phyloP scores from a whole-genome alignment of 2,797 vertebrate species.

The Helicolenus hilgendorfi region DNA sequence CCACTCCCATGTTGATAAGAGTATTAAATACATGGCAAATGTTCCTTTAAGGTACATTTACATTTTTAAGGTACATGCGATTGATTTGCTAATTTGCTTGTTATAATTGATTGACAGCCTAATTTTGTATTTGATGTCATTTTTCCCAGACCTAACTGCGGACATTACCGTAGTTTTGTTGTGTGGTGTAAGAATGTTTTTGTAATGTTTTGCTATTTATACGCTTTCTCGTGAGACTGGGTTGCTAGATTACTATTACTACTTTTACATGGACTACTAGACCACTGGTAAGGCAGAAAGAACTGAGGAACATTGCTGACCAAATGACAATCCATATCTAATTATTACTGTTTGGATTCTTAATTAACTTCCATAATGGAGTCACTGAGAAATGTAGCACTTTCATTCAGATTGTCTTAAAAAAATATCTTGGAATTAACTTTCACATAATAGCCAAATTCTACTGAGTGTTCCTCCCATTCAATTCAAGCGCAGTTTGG shows the following conservation, averaged over 20 bases:
- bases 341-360: conserved; percentile 21
- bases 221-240: no score
- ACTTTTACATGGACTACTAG: not conserved
- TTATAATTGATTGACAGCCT: no score
- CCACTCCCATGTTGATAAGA: no score
- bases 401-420: not conserved
- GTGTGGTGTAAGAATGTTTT: no score
- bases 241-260: not conserved
- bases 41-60: no score
- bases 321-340: conserved; percentile 13
- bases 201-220: no score
- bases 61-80: no score
- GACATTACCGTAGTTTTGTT: no score
- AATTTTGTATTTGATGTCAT: no score
- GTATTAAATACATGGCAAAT: no score
- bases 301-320: not conserved
- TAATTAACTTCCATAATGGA: conserved; percentile 20
- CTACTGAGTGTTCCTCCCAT: not conserved
- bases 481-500: not conserved
- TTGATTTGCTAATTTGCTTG: no score
- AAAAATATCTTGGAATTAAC: conserved; percentile 7
- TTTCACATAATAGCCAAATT: not conserved
- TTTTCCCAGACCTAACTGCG: no score
- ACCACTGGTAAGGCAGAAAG: not conserved
- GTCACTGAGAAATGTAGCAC: not conserved